Conservation (phyloP, 2,797 vertebrate species). For the Cossypha dichroa region DNA sequence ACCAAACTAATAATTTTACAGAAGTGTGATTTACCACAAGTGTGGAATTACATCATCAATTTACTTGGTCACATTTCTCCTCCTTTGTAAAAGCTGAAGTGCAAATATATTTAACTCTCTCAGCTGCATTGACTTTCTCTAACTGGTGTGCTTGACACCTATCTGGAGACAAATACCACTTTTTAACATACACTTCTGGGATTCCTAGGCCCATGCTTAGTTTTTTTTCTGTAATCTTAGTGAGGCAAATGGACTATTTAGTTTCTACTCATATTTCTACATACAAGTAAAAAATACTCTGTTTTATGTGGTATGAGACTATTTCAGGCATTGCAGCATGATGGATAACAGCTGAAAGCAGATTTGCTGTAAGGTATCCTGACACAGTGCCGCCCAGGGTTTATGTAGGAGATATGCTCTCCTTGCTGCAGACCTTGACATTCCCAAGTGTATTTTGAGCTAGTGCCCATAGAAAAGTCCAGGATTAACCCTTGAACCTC, state of each 20-base stretch:
- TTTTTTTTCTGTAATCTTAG: background rate
- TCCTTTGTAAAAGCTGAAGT: constrained; percentile 4
- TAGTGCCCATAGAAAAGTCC: background rate
- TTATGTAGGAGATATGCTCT: background rate
- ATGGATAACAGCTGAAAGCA: background rate
- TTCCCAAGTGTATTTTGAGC: background rate
- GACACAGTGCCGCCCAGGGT: background rate
- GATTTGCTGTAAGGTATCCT: background rate
- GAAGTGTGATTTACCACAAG: background rate
- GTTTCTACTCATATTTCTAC: background rate
- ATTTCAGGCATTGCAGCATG: background rate
- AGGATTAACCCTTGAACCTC: background rate
- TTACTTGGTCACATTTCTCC: background rate
- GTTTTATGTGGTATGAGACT: background rate
- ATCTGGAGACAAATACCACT: background rate
- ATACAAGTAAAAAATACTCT: background rate
- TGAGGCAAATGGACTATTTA: background rate
- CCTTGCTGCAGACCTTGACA: background rate
- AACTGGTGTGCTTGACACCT: background rate
- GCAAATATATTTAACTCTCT: background rate
- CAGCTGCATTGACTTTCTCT: background rate
- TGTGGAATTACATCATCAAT: background rate
- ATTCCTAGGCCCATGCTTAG: background rate
- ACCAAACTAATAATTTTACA: background rate
- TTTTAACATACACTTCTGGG: background rate